Conservation (phyloP, 2,113 vertebrate genomes). For the Paramormyrops kingsleyae region DNA sequence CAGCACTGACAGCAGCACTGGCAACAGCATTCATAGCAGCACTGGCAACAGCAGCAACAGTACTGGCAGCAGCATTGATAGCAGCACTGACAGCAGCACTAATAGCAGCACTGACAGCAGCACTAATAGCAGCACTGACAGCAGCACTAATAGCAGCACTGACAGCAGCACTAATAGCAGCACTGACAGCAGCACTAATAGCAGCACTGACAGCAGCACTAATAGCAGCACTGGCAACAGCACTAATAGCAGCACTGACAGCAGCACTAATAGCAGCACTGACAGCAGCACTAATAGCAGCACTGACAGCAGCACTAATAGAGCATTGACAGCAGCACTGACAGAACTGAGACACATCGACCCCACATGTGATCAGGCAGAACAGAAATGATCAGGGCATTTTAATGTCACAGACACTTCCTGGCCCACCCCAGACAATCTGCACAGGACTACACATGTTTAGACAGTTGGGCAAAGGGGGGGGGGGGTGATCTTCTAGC, state of each 20-base stretch:
- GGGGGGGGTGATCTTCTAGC: not conserved
- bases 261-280: not conserved
- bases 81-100: not conserved
- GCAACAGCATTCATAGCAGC: too few relatives aligned
- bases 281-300: not conserved
- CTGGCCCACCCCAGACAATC: not conserved
- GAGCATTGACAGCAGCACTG: not conserved
- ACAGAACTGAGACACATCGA: not conserved
- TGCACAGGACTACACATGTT: not conserved
- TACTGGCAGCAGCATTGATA: not conserved
- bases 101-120: too few relatives aligned
- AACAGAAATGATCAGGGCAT: not conserved
- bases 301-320: not conserved
- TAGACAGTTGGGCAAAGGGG: not conserved
- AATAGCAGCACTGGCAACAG: not conserved
- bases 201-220: too few relatives aligned
- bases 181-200: not conserved
- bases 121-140: accelerated
- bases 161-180: not conserved
- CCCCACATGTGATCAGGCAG: not conserved
- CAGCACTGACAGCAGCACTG: not conserved
- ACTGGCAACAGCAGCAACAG: too few relatives aligned
- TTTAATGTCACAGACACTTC: not conserved
- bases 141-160: not conserved
- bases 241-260: not conserved